Conservation (phyloP, 2,113 vertebrate genomes). For the Pampusana beccarii region DNA sequence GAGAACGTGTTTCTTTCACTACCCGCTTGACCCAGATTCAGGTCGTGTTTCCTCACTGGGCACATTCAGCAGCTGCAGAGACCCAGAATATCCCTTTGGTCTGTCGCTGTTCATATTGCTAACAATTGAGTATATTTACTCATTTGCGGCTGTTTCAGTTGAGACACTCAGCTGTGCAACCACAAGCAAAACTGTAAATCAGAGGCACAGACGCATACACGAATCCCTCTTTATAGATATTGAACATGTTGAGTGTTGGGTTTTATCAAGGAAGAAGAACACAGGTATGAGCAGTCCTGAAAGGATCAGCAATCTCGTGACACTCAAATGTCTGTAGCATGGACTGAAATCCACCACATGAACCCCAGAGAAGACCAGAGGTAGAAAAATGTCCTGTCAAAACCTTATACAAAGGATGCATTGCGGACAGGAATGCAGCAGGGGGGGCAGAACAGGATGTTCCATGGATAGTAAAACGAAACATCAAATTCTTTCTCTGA, state of each 20-base stretch:
- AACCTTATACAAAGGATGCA: neutral
- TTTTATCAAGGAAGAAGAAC: neutral
- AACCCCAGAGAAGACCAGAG: neutral
- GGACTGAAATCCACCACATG: neutral
- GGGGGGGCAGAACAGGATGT: neutral
- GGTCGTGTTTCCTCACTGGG: neutral
- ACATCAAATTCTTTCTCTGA: neutral
- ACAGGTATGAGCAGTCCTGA: neutral
- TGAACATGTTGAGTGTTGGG: neutral
- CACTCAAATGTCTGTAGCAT: neutral
- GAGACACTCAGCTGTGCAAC: neutral
- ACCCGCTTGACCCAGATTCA: neutral
- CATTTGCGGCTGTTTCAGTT: neutral
- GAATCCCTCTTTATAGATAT: neutral
- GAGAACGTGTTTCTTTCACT: rapidly evolving
- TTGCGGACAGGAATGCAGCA: neutral
- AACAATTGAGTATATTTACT: neutral
- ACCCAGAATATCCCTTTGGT: neutral
- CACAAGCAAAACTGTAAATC: neutral
- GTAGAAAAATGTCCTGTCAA: neutral
- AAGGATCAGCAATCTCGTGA: neutral
- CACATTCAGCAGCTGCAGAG: neutral
- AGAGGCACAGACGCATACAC: neutral
- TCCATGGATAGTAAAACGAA: neutral
- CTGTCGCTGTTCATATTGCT: neutral